Conservation (phyloP, 2,888 invertebrate species). For the Strigamia maritima region DNA sequence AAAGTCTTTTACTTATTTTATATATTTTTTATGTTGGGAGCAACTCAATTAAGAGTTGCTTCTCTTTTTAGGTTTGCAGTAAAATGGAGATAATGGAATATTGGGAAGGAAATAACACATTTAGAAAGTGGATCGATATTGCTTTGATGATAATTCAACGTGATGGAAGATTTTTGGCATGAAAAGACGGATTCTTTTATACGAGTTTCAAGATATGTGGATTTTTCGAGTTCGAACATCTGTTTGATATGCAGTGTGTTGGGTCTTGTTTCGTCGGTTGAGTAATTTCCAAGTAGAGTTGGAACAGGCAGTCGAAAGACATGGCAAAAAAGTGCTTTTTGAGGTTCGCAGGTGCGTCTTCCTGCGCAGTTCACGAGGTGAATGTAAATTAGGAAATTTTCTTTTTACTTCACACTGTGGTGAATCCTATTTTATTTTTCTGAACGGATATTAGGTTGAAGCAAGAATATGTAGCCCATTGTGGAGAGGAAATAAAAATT, state of each 20-base stretch:
- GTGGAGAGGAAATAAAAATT: not conserved
- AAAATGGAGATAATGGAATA: not conserved
- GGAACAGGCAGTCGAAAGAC: conserved; percentile 2
- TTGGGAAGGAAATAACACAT: not conserved
- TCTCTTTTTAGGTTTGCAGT: not conserved
- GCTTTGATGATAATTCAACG: not conserved
- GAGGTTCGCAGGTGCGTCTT: conserved; percentile 23
- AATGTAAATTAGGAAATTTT: conserved; percentile 14
- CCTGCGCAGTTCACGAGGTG: conserved; percentile 3
- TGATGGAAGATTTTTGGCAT: not conserved
- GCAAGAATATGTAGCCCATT: not conserved
- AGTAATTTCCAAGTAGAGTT: conserved; percentile 10
- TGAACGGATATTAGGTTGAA: not conserved
- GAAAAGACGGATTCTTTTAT: not conserved
- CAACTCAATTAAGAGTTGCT: not conserved
- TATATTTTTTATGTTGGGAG: not conserved
- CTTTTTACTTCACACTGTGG: not conserved
- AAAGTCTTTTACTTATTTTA: not conserved
- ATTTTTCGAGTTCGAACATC: not conserved
- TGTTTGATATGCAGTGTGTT: not conserved
- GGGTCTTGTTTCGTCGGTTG: conserved; percentile 5
- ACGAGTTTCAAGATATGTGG: not conserved
- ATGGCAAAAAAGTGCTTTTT: not conserved
- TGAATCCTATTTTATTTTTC: not conserved
- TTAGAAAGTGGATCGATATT: not conserved